Percentiles rank a stretch among this genome's conserved stretches.
These are phyloP conservation scores for Battus philenor DNA, from an alignment of 1,140 invertebrate species.

Conservation along the genomic window DNA sequence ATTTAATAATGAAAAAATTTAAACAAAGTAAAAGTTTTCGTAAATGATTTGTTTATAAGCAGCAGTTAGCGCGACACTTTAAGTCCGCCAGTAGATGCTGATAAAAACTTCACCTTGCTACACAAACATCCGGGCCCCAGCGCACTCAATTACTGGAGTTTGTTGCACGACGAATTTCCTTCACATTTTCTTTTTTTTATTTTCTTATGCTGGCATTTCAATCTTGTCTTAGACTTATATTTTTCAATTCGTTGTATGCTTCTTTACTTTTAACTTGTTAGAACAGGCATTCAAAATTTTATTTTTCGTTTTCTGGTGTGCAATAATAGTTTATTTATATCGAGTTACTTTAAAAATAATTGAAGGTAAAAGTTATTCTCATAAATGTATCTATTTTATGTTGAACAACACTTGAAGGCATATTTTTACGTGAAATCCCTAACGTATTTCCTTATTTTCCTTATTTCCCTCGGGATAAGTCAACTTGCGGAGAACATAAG, in stretches of 20 bases:
- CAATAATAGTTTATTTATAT: no score
- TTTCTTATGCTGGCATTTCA: constrained; percentile 34
- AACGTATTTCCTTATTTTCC: constrained; percentile 56
- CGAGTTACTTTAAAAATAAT: background rate
- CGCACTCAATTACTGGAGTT: constrained; percentile 52
- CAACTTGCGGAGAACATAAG: constrained; percentile 63
- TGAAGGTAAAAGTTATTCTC: constrained; percentile 14
- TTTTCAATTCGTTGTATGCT: no score
- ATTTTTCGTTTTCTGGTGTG: no score
- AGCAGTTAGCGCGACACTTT: constrained; percentile 40
- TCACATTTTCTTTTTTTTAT: constrained; percentile 32
- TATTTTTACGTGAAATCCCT: constrained; percentile 58
- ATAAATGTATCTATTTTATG: no score
- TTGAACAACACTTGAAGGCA: constrained; percentile 47
- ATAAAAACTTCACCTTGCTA: constrained; percentile 45
- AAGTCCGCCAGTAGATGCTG: constrained; percentile 37
- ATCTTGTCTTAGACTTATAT: constrained; percentile 18
- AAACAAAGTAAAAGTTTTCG: no score
- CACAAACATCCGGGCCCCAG: constrained; percentile 40
- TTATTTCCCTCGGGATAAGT: constrained; percentile 66
- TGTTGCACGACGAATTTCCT: constrained; percentile 44
- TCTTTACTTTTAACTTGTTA: no score
- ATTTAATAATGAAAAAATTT: no score
- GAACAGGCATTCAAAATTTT: no score
- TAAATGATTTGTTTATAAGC: constrained; percentile 11